Base-by-base conservation (phyloP, 2,797 vertebrate species). In the Scolopax bukidnonensis region DNA sequence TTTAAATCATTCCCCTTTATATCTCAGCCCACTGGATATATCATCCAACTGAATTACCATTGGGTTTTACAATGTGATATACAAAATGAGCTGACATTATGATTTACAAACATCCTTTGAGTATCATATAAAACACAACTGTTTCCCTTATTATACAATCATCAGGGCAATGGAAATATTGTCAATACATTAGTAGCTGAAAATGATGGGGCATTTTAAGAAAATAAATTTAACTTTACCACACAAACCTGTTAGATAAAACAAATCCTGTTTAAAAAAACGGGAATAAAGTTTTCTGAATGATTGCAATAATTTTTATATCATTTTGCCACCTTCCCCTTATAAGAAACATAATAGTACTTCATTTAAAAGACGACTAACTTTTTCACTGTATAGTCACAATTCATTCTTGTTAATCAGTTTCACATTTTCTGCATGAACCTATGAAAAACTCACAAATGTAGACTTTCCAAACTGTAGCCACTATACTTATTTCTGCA, bases 41-140 rank as follows among this genome's bases (percentile, higher is more conserved):
- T 96, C 75, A 79, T 90, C 84, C 90, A 96, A 70, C 92, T 90
- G 95, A 96, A 97, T 96, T 95, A 97, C 95, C 96, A 95, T 94
- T 97, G 97, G 96, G 96, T 97, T 96, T 96, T 97, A 96, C 97
- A 97, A 69, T 59, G 94, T 74, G 96, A 96, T 95, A 94, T 97
- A 96, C 90, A 96, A 97, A 97, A 97, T 96, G 96, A 95, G 87
- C 92, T 91, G 90, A 93, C 86, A 33, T 81, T 74, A 93, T 96
- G 95, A 92, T 97, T 97, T 97, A 97, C 96, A 97, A 96, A 97
- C 96, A 97, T 90, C 95, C 84, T 96, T 93, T 59, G 89, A 92
- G 79, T 91, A 95, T 96, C 93, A 94, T 97, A 96, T 95, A 97
- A 97, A 97, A 97, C 96, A 97, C 95, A 97, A 96, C 93, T 51